Conservation (phyloP, 2,888 invertebrate genomes). For the Epiblema foenella region DNA sequence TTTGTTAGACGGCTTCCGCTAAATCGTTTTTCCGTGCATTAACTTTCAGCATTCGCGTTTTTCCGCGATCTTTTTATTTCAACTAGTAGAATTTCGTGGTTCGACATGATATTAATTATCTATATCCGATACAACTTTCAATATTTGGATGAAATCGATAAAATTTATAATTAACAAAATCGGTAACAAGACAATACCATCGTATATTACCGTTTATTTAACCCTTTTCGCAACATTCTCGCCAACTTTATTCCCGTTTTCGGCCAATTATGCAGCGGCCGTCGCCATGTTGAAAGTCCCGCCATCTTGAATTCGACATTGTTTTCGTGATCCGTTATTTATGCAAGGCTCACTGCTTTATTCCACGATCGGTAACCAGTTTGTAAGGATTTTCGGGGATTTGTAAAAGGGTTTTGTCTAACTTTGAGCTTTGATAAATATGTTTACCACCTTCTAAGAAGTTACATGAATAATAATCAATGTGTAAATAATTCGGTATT, state of each 20-base stretch:
- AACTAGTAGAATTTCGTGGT: too few relatives aligned
- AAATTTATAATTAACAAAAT: not conserved
- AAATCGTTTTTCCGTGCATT: too few relatives aligned
- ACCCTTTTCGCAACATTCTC: constrained; percentile 12
- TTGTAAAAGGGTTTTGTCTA: constrained; percentile 45
- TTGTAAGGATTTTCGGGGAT: constrained; percentile 61
- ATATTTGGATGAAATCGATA: not conserved
- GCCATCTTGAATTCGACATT: constrained; percentile 69
- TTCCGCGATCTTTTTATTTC: too few relatives aligned
- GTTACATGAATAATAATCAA: not conserved
- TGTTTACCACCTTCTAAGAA: not conserved
- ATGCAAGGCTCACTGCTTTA: constrained; percentile 70
- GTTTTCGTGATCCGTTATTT: constrained; percentile 82
- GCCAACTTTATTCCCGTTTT: constrained; percentile 22
- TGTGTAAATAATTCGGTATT: not conserved
- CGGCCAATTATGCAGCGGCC: constrained; percentile 41
- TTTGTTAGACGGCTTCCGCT: too few relatives aligned
- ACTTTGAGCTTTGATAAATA: not conserved
- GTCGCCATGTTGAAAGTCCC: constrained; percentile 64
- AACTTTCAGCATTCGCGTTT: too few relatives aligned
- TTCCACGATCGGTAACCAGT: constrained; percentile 56
- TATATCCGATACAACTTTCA: not conserved
- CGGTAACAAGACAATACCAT: not conserved
- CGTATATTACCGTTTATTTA: not conserved
- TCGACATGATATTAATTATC: not conserved